Conservation (phyloP, 2,888 invertebrate species). For the Criorhina ranunculi region DNA sequence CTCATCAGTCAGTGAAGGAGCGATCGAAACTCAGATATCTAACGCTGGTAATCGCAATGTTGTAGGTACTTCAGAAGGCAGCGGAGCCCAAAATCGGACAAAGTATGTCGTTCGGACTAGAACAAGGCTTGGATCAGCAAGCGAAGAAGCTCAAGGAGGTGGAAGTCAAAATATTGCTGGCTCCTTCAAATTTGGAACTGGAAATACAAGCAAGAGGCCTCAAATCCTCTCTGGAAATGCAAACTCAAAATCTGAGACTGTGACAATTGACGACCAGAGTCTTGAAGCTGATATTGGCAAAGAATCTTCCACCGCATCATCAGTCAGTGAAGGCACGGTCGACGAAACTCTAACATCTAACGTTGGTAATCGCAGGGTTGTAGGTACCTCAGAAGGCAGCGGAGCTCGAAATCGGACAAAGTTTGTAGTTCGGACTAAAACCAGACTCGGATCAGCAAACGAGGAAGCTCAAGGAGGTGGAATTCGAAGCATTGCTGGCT, state of each 20-base stretch:
- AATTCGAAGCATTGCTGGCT: background rate
- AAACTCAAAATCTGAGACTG: background rate
- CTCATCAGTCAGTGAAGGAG: background rate
- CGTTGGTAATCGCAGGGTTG: background rate
- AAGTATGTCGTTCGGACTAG: too few species aligned
- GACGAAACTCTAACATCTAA: background rate
- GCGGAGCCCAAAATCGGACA: too few species aligned
- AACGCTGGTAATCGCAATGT: too few species aligned
- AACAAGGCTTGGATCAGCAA: too few species aligned
- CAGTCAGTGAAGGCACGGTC: background rate
- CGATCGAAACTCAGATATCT: background rate
- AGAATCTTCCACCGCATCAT: too few species aligned
- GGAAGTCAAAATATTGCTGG: too few species aligned
- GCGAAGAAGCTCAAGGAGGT: too few species aligned
- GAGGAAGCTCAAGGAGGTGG: background rate
- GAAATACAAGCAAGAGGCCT: too few species aligned
- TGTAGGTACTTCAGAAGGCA: too few species aligned
- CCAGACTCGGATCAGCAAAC: background rate
- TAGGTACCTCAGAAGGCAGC: background rate
- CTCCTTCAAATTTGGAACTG: background rate
- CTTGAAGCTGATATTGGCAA: slow-evolving; percentile 5
- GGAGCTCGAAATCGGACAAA: background rate
- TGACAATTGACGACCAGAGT: slow-evolving; percentile 1
- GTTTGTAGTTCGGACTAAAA: background rate
- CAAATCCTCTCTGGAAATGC: too few species aligned